Evolutionary conservation across 2,797 vertebrate genomes (phyloP), one percentile per base, ranked within the genome.

Genomic region (Rousettus madagascariensis): DNA sequence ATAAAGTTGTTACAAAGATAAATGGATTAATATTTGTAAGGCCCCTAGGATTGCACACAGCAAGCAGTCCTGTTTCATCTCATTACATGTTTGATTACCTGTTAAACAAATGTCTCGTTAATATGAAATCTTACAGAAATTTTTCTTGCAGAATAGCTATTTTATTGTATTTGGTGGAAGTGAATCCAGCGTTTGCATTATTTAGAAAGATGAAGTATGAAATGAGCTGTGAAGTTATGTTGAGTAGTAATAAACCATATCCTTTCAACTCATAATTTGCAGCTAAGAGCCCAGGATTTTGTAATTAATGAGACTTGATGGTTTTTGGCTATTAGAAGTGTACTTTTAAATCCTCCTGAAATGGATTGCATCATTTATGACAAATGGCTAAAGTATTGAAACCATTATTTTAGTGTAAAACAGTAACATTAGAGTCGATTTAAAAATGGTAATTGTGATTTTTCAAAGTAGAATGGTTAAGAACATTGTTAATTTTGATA

Each of bases 301-400:
- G 74, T 86, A 71, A 96, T 96, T 97, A 96, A 90, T 74, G 91
- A 94, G 51, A 95, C 82, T 80, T 79, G 90, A 61, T 95, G 89
- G 96, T 78, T 72, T 95, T 96, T 96, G 94, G 95, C 22, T 95
- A 55, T 87, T 95, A 85, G 86, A 93, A 87, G 96, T 95, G 87
- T 86, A 78, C 20, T 96, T 96, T 97, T 95, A 94, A 98, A 94
- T 95, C 86, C 59, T 93, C 75, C 75, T 82, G 63, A 95, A 51
- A 19, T 95, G 78, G 94, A 96, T 98, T 97, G 85, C 79, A 87
- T 97, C 91, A 94, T 94, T 95, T 69, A 12, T 90, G 93, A 96
- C 72, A 95, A 65, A 68, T 33, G 77, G 83, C 86, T 87, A 94
- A 98, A 97, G 96, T 96, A 82, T 85, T 95, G 90, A 96, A 96